Conservation (phyloP, 2,797 vertebrate genomes). For the Molossus molossus region DNA sequence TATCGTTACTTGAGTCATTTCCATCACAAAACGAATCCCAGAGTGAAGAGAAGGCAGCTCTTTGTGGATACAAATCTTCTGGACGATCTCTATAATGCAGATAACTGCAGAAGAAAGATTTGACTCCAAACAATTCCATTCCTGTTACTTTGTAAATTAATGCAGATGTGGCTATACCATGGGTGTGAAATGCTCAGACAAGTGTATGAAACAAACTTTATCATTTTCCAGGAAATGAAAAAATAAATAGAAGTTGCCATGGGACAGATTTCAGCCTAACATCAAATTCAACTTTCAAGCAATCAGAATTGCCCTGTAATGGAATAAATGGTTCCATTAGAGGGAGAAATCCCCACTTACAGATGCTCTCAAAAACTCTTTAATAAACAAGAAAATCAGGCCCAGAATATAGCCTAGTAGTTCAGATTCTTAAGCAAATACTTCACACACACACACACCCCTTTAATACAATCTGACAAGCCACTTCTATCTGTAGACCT, state of each 20-base stretch:
- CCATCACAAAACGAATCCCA: conserved; percentile 57
- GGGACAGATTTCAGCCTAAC: not conserved
- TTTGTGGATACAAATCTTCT: conserved; percentile 45
- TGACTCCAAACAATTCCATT: conserved; percentile 38
- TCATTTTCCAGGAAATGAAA: conserved; percentile 33
- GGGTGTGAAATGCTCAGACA: not conserved
- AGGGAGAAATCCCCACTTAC: not conserved
- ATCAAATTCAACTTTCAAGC: conserved; percentile 43
- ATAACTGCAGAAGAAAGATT: conserved; percentile 36
- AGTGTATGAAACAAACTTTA: not conserved
- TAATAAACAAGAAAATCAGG: not conserved
- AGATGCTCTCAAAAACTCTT: not conserved
- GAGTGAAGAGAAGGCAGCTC: not conserved
- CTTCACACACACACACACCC: not conserved
- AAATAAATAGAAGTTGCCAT: not conserved
- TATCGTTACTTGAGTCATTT: conserved; percentile 28
- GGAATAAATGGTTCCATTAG: not conserved
- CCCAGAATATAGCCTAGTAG: not conserved
- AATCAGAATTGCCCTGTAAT: not conserved
- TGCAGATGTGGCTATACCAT: not conserved
- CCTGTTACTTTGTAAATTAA: conserved; percentile 60
- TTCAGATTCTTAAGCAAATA: conserved; percentile 7
- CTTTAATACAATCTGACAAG: not conserved
- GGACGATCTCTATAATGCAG: conserved; percentile 30
- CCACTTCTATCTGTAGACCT: not conserved